Percentiles rank a stretch among this genome's conserved stretches.
phyloP scores from a whole-genome alignment of 2,113 vertebrate species.

The Chrysemys picta region DNA sequence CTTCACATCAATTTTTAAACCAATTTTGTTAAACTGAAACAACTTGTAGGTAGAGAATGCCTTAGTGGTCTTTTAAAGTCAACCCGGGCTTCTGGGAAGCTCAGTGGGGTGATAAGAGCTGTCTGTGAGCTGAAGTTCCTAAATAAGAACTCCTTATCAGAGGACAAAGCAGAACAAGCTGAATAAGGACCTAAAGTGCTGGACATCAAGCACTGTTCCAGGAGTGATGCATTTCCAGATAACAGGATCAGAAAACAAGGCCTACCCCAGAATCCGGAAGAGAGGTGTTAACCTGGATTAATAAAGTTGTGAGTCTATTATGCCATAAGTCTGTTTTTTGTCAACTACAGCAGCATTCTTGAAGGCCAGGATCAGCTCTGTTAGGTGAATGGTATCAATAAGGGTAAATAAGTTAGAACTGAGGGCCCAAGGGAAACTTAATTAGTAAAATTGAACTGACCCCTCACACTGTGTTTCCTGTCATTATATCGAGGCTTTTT shows the following conservation, averaged over 20 bases:
- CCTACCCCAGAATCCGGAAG: background rate
- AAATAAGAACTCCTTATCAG: background rate
- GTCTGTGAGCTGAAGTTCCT: constrained; percentile 38
- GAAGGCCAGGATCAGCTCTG: background rate
- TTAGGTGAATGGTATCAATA: background rate
- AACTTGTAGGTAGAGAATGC: background rate
- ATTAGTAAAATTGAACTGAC: background rate
- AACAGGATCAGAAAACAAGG: background rate
- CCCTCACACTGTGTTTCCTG: rapidly evolving
- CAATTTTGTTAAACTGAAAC: background rate
- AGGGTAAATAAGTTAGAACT: background rate
- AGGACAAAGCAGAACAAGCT: background rate
- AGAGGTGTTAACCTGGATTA: background rate
- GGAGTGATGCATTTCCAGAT: background rate
- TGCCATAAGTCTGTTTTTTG: background rate
- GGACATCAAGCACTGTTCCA: background rate
- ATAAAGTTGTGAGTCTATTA: background rate
- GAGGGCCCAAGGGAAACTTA: background rate
- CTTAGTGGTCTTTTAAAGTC: constrained; percentile 42
- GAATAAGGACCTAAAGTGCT: background rate
- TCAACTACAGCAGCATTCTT: background rate
- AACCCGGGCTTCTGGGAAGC: constrained; percentile 34
- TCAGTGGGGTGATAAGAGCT: background rate
- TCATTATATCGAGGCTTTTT: background rate
- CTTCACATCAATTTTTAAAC: background rate